Percentiles rank a stretch among this genome's conserved stretches.
Conservation (phyloP, 2,888 invertebrate species). For the Germaria angustata region DNA sequence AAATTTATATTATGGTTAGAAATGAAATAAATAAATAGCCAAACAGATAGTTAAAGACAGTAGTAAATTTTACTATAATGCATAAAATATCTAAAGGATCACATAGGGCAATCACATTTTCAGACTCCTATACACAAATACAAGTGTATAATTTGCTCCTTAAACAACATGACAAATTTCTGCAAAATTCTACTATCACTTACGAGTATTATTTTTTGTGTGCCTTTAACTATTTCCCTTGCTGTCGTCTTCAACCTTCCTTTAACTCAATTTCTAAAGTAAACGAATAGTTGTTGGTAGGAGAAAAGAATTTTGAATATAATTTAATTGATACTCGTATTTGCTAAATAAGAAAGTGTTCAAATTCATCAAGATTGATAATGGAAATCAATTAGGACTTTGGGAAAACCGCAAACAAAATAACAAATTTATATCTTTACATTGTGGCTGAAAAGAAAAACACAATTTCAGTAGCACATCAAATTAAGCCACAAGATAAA, state of each 20-base stretch:
- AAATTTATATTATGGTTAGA: conserved; percentile 49
- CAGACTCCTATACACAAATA: too few species aligned
- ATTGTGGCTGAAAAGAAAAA: neutral
- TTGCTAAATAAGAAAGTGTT: conserved; percentile 34
- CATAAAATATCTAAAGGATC: neutral
- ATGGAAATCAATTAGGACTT: conserved; percentile 57
- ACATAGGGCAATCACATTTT: neutral
- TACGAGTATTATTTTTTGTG: too few species aligned
- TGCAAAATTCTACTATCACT: too few species aligned
- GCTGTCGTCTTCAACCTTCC: neutral
- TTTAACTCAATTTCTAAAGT: neutral
- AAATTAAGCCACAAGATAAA: conserved; percentile 8
- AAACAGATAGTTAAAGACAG: neutral
- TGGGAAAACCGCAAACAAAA: conserved; percentile 37
- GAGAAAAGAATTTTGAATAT: conserved; percentile 17
- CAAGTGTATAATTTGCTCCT: too few species aligned
- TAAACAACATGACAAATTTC: too few species aligned
- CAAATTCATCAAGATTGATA: conserved; percentile 45
- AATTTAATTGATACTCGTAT: conserved; percentile 52
- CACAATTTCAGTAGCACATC: neutral
- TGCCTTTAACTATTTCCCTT: neutral
- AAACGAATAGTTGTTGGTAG: neutral
- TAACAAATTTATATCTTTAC: conserved; percentile 25
- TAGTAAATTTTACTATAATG: neutral
- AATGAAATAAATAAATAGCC: conserved; percentile 28